Evolutionary conservation across 2,888 invertebrate species (phyloP).

Genomic region (Hypomecis atomaria): DNA sequence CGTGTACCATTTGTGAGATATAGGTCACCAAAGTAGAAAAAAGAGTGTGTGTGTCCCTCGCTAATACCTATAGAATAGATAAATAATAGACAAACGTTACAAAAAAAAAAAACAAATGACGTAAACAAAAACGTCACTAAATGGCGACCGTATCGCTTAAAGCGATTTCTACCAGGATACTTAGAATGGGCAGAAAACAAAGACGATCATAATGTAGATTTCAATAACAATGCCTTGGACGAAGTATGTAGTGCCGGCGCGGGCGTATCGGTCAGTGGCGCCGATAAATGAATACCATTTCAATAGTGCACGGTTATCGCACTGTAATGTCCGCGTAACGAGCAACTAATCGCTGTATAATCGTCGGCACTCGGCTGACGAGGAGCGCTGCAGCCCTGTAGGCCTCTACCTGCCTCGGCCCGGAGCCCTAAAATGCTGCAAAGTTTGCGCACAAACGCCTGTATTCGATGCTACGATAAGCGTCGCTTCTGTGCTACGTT

Average conservation of each 20-base stretch:
- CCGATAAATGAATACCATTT: constrained; percentile 65
- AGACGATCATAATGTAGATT: not conserved
- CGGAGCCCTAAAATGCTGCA: constrained; percentile 44
- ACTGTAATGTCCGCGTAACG: constrained; percentile 63
- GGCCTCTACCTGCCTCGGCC: constrained; percentile 31
- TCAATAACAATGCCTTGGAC: not conserved
- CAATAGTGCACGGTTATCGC: constrained; percentile 58
- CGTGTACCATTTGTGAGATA: no score
- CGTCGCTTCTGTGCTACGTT: no score
- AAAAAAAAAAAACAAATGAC: no score
- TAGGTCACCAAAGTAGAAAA: no score
- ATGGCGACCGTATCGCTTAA: no score
- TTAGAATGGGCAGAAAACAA: not conserved
- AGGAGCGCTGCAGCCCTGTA: constrained; percentile 37
- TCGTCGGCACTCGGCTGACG: constrained; percentile 64
- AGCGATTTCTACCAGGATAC: no score
- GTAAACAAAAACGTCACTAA: no score
- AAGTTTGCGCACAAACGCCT: not conserved
- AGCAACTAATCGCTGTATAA: constrained; percentile 68
- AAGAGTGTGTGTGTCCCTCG: no score
- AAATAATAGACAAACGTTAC: no score
- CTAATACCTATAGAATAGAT: no score
- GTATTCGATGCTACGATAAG: no score
- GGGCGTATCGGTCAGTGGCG: constrained; percentile 51
- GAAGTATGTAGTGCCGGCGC: constrained; percentile 1